Base-by-base conservation (phyloP, 1,140 invertebrate genomes). In the Amyelois transitella region DNA sequence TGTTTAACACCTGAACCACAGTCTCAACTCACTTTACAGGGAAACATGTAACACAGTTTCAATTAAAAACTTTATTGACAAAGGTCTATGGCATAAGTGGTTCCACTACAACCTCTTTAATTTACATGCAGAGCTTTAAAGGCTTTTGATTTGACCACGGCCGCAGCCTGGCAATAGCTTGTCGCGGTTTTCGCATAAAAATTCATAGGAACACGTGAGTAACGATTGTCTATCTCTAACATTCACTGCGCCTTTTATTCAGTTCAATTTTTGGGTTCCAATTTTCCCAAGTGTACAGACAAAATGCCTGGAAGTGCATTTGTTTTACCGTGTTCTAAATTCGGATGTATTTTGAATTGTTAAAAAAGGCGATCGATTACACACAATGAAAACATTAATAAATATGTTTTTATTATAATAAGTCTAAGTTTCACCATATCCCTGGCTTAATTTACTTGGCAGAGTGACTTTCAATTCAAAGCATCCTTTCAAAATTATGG, bases 101-200 rank as follows among this genome's bases (percentile, higher is more conserved):
- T 24, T 10, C 12, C 12, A 10, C 25, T 28, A 12, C 12, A 1
- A 2, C 25, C 25, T 28, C 25, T 12, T 10, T 28, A 28, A 10
- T 28, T 1, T 28, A 28, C 25, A 12, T 10, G 25, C 12, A 6
- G 25, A 28, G 25, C 12, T 62, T 70, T 65, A 51, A 51, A 54
- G 55, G 56, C 61, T 66, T 74, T 69, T 28, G 25, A 28, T 28
- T 75, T 75, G 69, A 65, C 70, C 63, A 75, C 53, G 43, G 58
- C 49, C 58, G 50, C 58, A 62, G 50, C 58, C 55, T 52, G 52
- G 51, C 58, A 53, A 60, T 71, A 69, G 67, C 62, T 53, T 57
- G 47, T 61, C 60, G 69, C 63, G 58, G 60, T 66, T 68, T 67
- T 56, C 51, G 55, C 66, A 70, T 78, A 79, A 80, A 80, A 80